phyloP scores from a whole-genome alignment of 2,113 vertebrate genomes.

The Clinocottus analis region DNA sequence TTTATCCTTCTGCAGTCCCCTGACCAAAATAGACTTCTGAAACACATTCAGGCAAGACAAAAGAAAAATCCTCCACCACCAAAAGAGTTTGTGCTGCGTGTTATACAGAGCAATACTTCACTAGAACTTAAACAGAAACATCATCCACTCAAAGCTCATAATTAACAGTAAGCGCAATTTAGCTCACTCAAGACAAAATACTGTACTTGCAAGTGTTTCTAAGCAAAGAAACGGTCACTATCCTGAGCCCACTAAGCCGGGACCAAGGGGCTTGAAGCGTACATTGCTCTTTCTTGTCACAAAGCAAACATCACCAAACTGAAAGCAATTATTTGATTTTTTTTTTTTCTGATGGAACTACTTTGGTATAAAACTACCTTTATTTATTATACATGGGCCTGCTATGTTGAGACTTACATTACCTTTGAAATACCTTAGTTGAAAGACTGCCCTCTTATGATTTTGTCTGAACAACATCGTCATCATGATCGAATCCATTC shows the following conservation, averaged over 20 bases:
- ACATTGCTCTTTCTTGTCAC: slow-evolving; percentile 55
- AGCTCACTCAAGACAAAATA: slow-evolving; percentile 68
- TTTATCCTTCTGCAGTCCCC: slow-evolving; percentile 68
- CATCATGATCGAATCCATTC: slow-evolving; percentile 36
- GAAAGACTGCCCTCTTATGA: slow-evolving; percentile 39
- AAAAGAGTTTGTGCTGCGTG: slow-evolving; percentile 69
- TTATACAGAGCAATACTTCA: slow-evolving; percentile 76
- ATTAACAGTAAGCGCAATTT: slow-evolving; percentile 78
- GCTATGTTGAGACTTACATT: slow-evolving; percentile 54
- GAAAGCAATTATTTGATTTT: slow-evolving; percentile 61
- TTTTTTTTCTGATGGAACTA: slow-evolving; percentile 72
- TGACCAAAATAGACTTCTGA: slow-evolving; percentile 77
- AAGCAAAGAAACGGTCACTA: slow-evolving; percentile 51
- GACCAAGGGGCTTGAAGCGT: slow-evolving; percentile 49
- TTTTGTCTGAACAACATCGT: slow-evolving; percentile 38
- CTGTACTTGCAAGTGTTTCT: slow-evolving; percentile 68
- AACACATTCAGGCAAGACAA: slow-evolving; percentile 67
- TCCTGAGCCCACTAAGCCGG: slow-evolving; percentile 46
- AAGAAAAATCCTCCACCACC: slow-evolving; percentile 65
- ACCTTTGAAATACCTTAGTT: slow-evolving; percentile 47
- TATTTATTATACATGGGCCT: slow-evolving; percentile 69
- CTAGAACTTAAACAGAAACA: slow-evolving; percentile 72
- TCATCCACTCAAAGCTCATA: slow-evolving; percentile 68
- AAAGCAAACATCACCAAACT: slow-evolving; percentile 67
- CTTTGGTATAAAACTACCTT: slow-evolving; percentile 83